Evolutionary conservation across 2,797 vertebrate genomes (phyloP).

Genomic region (Balearica regulorum): DNA sequence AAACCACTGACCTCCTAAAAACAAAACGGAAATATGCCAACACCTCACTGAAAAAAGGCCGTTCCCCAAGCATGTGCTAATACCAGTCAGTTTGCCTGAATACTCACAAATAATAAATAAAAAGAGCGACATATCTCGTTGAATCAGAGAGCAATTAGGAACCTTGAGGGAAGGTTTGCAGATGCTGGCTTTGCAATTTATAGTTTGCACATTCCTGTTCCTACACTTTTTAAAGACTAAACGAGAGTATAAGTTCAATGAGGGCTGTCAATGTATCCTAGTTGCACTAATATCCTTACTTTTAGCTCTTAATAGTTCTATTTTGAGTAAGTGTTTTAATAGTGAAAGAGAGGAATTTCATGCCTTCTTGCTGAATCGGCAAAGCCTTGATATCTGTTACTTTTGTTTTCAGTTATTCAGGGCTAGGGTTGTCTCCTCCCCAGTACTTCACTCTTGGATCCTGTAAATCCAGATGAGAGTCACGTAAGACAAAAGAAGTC

Average conservation of each 20-base stretch:
- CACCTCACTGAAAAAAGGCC: neutral
- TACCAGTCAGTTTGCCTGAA: neutral
- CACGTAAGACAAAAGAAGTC: neutral
- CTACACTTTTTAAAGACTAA: neutral
- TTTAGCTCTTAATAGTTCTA: neutral
- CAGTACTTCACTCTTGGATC: neutral
- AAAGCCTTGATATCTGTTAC: neutral
- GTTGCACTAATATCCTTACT: neutral
- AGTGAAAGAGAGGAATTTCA: neutral
- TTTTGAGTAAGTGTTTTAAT: neutral
- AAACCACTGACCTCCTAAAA: conserved; percentile 17
- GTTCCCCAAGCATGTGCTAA: neutral
- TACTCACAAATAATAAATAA: conserved; percentile 7
- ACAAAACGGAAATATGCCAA: neutral
- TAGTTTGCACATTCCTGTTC: neutral
- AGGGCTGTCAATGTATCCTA: neutral
- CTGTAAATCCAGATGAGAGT: neutral
- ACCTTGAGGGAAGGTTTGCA: conserved; percentile 11
- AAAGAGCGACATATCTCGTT: neutral
- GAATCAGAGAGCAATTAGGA: neutral
- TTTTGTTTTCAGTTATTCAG: neutral
- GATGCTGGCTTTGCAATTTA: conserved; percentile 7
- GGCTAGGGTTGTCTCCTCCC: neutral
- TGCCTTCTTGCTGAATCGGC: neutral
- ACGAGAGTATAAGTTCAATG: neutral